A percentile compares a stretch with the other conserved stretches of the same genome.
Evolutionary conservation across 2,888 invertebrate species (phyloP).

Genomic region (Hypomecis atomaria): DNA sequence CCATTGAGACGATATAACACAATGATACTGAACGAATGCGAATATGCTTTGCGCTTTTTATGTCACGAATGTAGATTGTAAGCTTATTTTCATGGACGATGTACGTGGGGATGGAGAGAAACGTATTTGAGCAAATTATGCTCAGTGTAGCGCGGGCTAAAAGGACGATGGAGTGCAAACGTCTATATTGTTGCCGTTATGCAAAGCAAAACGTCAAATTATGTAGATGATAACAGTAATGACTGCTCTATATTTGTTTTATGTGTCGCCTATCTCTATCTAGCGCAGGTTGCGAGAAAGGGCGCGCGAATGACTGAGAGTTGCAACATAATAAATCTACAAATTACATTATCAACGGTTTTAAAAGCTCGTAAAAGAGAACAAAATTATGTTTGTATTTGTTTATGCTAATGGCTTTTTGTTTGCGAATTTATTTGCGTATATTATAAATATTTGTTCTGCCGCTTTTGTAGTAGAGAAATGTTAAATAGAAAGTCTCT

Average conservation of each 20-base stretch:
- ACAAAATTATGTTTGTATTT: constrained; percentile 38
- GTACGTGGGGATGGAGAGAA: constrained; percentile 18
- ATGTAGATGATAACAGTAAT: constrained; percentile 71
- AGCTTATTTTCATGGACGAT: constrained; percentile 33
- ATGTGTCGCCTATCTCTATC: constrained; percentile 52
- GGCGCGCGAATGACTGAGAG: constrained; percentile 19
- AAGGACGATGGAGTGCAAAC: constrained; percentile 56
- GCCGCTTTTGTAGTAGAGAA: constrained; percentile 23
- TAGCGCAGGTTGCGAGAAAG: constrained; percentile 39
- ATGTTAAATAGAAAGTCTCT: background rate
- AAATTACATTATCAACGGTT: constrained; percentile 27
- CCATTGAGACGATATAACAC: constrained; percentile 28
- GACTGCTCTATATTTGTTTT: constrained; percentile 61
- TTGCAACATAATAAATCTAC: constrained; percentile 37
- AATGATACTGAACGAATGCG: constrained; percentile 25
- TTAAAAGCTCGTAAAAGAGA: constrained; percentile 38
- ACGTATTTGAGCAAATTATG: constrained; percentile 36
- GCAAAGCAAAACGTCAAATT: constrained; percentile 70
- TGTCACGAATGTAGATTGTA: constrained; percentile 30
- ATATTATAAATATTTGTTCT: constrained; percentile 33
- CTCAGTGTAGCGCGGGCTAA: constrained; percentile 43
- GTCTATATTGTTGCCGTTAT: constrained; percentile 63
- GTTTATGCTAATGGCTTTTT: constrained; percentile 37
- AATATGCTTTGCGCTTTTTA: constrained; percentile 40
- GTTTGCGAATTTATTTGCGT: constrained; percentile 36